Base-by-base conservation (phyloP, 2,888 invertebrate genomes). In the Hirtodrosophila confusa region DNA sequence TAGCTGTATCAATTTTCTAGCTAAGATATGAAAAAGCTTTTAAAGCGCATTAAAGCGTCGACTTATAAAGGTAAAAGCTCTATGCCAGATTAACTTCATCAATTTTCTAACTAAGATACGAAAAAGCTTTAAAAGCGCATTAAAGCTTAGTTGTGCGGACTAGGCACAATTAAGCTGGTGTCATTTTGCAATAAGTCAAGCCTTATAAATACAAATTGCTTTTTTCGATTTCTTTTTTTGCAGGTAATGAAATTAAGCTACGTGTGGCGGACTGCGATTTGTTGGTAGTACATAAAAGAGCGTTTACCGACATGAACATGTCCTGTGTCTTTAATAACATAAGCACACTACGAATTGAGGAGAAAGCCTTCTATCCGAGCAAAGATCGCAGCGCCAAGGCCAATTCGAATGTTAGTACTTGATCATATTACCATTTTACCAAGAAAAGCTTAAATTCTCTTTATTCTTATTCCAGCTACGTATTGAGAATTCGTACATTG, bases 281-380 rank as follows among this genome's bases (percentile, higher is more conserved):
- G 17, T 72, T 91, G 12, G 78, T 84, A 29, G 68, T 91, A 10
- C n/a, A n/a, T n/a, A n/a, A n/a, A n/a, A n/a, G 89, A 56, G 90
- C 91, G 36, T 90, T 91, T 40, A 78, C 78, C 31, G 88, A 89
- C 49, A 88, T 91, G 36, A 83, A 85, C 51, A 86, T 91, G 69
- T 75, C 84, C 24, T 89, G 89, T 6, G 69, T 64, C 12, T 89
- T 92, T 63, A 66, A 71, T 9, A 79, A 80, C 33, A 90, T 92
- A 10, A 64, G 60, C 5, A 80, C 88, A 37, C 73, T 92, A 12
- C 58, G 82, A 39, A 89, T 91, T 37, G 66, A 82, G 1, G 89
- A 90, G 58, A 85, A 87, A 43, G 90, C 90, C 4, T 91, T 91
- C 35, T 86, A 86, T 65, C 88, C 87, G 4, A 55, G 60, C 60